A percentile compares a stretch with the other conserved stretches of the same genome.
These are phyloP conservation scores for Dreissena rostriformis DNA, from an alignment of 1,140 invertebrate genomes.

Conservation along the genomic window DNA sequence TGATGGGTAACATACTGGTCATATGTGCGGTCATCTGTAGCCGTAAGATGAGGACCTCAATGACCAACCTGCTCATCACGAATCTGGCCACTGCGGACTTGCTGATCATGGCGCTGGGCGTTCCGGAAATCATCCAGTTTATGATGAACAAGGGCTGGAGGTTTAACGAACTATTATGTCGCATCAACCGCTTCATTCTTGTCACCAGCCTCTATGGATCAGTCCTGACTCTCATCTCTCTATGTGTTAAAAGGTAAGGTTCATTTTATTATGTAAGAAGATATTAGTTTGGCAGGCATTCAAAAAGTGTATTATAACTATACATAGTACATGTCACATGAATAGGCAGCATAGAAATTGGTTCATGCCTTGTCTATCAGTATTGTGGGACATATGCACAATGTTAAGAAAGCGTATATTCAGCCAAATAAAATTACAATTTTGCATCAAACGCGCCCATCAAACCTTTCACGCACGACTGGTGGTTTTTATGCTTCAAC, in stretches of 20 bases:
- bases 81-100: conserved; percentile 80
- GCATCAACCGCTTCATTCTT: conserved; percentile 74
- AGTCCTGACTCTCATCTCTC: conserved; percentile 78
- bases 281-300: no score
- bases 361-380: no score
- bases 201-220: conserved; percentile 79
- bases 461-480: no score
- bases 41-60: conserved; percentile 76
- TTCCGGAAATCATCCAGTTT: conserved; percentile 81
- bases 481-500: no score
- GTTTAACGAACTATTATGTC: conserved; percentile 74
- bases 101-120: conserved; percentile 78
- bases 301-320: no score
- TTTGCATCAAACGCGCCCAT: no score
- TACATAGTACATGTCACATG: no score
- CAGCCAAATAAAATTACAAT: no score
- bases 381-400: no score
- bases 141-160: conserved; percentile 80
- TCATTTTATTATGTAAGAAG: no score
- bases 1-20: conserved; percentile 79
- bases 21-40: conserved; percentile 78
- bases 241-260: conserved; percentile 81
- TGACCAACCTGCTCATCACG: conserved; percentile 80
- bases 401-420: no score
- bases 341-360: no score